Percentiles rank a stretch among this genome's conserved stretches.
Conservation (phyloP, 64 coral and sea anemone species). For the Pocillopora damicornis region DNA sequence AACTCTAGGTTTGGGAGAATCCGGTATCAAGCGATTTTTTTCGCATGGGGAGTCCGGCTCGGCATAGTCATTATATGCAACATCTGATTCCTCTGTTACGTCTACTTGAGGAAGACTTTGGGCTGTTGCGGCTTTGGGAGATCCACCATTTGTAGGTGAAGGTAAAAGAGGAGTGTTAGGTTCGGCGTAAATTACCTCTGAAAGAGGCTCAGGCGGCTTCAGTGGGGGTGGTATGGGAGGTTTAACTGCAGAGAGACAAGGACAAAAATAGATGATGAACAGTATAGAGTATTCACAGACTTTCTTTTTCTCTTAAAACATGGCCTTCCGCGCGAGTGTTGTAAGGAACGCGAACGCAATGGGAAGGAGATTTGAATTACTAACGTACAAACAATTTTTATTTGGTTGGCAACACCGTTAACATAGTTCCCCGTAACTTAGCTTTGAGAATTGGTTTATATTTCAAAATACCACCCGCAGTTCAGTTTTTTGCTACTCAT, state of each 20-base stretch:
- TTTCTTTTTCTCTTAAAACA: neutral
- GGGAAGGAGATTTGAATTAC: too few species aligned
- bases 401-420: too few species aligned
- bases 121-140: slow-evolving; percentile 1
- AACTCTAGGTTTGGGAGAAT: slow-evolving; percentile 7
- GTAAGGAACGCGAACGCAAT: too few species aligned
- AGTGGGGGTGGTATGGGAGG: slow-evolving; percentile 22
- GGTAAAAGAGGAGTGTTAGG: slow-evolving; percentile 45
- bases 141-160: neutral
- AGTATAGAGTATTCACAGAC: neutral
- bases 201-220: neutral
- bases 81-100: neutral
- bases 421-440: too few species aligned
- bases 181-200: slow-evolving; percentile 72
- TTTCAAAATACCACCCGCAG: too few species aligned
- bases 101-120: neutral
- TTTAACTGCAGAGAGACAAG: neutral
- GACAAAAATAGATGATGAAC: neutral
- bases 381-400: too few species aligned
- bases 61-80: slow-evolving; percentile 54
- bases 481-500: too few species aligned
- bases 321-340: too few species aligned
- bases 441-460: too few species aligned
- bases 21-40: slow-evolving; percentile 10
- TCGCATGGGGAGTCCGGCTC: slow-evolving; percentile 58